These are phyloP conservation scores for Dreissena rostriformis DNA, from an alignment of 1,140 invertebrate species.

Conservation along the genomic window DNA sequence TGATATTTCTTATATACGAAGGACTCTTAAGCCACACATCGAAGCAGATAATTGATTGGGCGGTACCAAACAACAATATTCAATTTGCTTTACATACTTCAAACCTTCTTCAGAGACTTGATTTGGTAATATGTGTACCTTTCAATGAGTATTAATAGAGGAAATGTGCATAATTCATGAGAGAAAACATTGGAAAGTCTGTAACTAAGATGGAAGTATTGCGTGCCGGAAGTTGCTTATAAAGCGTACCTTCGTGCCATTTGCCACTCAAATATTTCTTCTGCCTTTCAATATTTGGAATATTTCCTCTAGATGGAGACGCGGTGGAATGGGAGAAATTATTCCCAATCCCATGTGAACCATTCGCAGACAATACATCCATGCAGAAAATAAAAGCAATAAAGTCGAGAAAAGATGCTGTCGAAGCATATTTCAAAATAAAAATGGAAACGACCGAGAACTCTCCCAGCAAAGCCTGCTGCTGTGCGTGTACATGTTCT, in stretches of 20 bases:
- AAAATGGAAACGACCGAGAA: too few species aligned
- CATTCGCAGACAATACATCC: constrained; percentile 9
- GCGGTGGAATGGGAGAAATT: background rate
- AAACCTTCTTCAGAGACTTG: constrained; percentile 16
- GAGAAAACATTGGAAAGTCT: background rate
- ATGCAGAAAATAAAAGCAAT: background rate
- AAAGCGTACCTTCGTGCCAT: constrained; percentile 28
- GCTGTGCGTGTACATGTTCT: too few species aligned
- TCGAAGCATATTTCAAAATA: too few species aligned
- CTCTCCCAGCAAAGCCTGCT: too few species aligned
- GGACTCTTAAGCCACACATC: too few species aligned
- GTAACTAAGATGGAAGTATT: too few species aligned
- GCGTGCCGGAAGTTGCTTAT: background rate
- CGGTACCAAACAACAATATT: background rate
- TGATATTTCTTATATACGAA: too few species aligned
- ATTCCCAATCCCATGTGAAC: constrained; percentile 17
- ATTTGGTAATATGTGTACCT: constrained; percentile 20
- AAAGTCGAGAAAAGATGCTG: too few species aligned
- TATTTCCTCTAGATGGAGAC: constrained; percentile 13
- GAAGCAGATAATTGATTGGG: constrained; percentile 3
- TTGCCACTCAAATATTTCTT: background rate
- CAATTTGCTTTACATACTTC: constrained; percentile 38
- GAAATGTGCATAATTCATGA: constrained; percentile 20
- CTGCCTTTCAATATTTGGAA: constrained; percentile 7
- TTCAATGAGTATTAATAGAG: constrained; percentile 29